phyloP scores from a whole-genome alignment of 1,140 invertebrate species.

The Drosophila eugracilis region DNA sequence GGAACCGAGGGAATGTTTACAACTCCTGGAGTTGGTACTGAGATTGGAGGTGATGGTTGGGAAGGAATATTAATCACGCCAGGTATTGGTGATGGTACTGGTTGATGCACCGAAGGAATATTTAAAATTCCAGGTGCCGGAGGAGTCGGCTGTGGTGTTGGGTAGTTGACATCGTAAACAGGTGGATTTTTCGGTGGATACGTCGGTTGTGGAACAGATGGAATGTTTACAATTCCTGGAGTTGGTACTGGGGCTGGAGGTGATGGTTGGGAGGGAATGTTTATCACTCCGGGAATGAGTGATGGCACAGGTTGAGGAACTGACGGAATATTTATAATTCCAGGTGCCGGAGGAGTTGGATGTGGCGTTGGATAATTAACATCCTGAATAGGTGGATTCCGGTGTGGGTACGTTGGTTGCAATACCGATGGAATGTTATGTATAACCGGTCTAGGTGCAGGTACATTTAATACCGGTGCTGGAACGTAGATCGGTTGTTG shows the following conservation, averaged over 20 bases:
- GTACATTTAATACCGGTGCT: slow-evolving; percentile 11
- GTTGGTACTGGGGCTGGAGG: slow-evolving; percentile 23
- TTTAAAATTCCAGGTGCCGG: slow-evolving; percentile 29
- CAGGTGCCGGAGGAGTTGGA: slow-evolving; percentile 10
- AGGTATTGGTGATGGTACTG: slow-evolving; percentile 21
- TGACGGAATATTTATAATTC: slow-evolving; percentile 10
- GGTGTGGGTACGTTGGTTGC: slow-evolving; percentile 6
- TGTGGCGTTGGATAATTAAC: slow-evolving; percentile 59
- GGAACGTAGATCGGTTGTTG: slow-evolving; percentile 34
- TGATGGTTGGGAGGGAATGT: slow-evolving; percentile 27
- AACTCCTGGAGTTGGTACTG: slow-evolving; percentile 14
- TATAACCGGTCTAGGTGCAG: slow-evolving; percentile 87
- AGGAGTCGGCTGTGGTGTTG: slow-evolving; percentile 14
- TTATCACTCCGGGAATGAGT: slow-evolving; percentile 30
- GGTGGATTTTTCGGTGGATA: slow-evolving; percentile 10
- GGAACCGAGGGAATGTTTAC: slow-evolving; percentile 32
- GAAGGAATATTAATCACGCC: slow-evolving; percentile 51
- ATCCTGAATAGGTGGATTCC: slow-evolving; percentile 26
- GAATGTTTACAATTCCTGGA: slow-evolving; percentile 75
- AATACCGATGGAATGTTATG: slow-evolving; percentile 43
- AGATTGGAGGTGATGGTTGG: slow-evolving; percentile 4
- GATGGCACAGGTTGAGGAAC: slow-evolving; percentile 15
- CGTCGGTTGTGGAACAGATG: slow-evolving; percentile 47
- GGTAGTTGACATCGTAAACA: slow-evolving; percentile 56
- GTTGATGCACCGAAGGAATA: slow-evolving; percentile 30